Conservation (phyloP, 1,140 invertebrate genomes). For the Heliconius himera region DNA sequence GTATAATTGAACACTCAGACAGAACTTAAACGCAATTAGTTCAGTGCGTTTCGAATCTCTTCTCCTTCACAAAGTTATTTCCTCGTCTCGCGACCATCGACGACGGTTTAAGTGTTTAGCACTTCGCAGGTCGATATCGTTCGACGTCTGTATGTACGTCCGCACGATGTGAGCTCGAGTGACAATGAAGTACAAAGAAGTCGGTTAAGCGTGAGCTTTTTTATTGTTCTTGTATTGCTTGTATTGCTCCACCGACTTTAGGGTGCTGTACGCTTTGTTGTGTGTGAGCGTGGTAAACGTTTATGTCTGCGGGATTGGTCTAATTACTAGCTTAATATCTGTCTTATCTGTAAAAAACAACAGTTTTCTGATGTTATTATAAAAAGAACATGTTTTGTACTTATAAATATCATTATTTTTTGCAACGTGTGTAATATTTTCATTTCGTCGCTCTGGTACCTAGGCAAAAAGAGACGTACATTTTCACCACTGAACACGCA, state of each 20-base stretch:
- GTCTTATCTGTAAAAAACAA: background rate
- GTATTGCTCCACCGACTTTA: background rate
- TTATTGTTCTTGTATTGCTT: too few relatives aligned
- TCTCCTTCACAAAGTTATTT: background rate
- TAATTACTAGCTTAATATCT: background rate
- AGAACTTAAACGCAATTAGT: slow-evolving; percentile 8
- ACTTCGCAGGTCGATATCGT: slow-evolving; percentile 21
- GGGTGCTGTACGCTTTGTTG: background rate
- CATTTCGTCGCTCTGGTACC: too few relatives aligned
- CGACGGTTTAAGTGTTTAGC: background rate
- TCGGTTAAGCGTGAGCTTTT: background rate
- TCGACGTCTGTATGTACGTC: slow-evolving; percentile 6
- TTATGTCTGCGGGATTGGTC: background rate
- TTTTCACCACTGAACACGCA: too few relatives aligned
- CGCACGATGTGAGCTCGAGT: slow-evolving; percentile 14
- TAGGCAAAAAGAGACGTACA: too few relatives aligned
- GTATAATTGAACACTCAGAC: slow-evolving; percentile 12
- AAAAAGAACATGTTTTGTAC: too few relatives aligned
- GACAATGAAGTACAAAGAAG: slow-evolving; percentile 17
- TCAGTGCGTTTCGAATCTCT: background rate
- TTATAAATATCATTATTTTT: too few relatives aligned
- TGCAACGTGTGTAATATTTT: too few relatives aligned
- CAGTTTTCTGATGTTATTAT: too few relatives aligned
- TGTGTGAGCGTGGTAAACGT: background rate
- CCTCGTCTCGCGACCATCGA: too few relatives aligned